Evolutionary conservation across 2,888 invertebrate species (phyloP).

Genomic region (Tachystola acroxantha): DNA sequence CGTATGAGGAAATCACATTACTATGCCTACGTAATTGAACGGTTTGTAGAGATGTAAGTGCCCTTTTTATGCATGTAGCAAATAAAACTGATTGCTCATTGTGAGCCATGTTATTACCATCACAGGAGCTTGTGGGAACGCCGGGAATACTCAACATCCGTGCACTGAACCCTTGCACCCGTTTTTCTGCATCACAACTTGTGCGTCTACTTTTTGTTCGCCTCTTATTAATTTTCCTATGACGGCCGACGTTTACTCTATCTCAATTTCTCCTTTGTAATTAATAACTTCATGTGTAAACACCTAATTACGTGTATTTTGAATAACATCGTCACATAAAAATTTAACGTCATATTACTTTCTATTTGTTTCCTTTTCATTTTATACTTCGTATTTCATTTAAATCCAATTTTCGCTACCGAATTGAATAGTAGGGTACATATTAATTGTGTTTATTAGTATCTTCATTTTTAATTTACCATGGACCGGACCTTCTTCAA

Average conservation of each 20-base stretch:
- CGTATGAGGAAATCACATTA: neutral
- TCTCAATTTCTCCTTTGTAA: neutral
- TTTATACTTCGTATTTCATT: no score
- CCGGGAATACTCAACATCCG: slow-evolving; percentile 36
- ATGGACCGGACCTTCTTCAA: no score
- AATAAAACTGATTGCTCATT: slow-evolving; percentile 46
- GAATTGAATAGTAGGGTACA: no score
- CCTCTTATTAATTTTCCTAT: slow-evolving; percentile 43
- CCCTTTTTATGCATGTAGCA: slow-evolving; percentile 20
- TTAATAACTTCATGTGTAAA: neutral
- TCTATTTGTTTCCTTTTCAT: neutral
- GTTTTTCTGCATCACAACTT: slow-evolving; percentile 48
- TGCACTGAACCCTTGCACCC: slow-evolving; percentile 58
- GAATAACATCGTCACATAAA: no score
- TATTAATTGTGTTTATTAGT: no score
- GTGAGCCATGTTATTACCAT: slow-evolving; percentile 45
- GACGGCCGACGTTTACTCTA: slow-evolving; percentile 19
- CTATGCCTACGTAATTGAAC: slow-evolving; percentile 1
- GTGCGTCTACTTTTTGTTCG: slow-evolving; percentile 42
- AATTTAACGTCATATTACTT: slow-evolving; percentile 1
- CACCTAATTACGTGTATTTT: no score
- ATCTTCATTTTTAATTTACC: no score
- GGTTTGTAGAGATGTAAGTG: slow-evolving; percentile 13
- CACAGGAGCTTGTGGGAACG: slow-evolving; percentile 52
- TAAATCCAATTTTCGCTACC: no score